phyloP scores from a whole-genome alignment of 2,797 vertebrate genomes.

The Discoglossus pictus region DNA sequence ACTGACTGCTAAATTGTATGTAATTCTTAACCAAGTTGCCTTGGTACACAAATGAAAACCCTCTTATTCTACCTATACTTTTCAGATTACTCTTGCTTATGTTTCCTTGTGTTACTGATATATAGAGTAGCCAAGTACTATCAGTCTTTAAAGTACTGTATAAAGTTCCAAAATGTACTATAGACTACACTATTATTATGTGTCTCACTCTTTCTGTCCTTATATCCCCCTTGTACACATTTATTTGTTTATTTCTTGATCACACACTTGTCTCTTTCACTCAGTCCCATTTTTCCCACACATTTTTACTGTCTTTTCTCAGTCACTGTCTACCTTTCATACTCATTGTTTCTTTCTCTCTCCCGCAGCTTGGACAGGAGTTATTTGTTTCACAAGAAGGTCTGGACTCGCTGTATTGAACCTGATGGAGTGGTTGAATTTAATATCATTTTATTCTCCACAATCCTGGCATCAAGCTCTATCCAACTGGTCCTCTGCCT shows the following conservation, averaged over 20 bases:
- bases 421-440: slow-evolving; percentile 71
- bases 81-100: too few relatives aligned
- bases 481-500: slow-evolving; percentile 72
- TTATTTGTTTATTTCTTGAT: too few relatives aligned
- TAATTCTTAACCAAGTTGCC: too few relatives aligned
- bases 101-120: too few relatives aligned
- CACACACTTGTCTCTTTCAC: too few relatives aligned
- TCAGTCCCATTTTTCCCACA: not conserved
- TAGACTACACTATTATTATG: not conserved
- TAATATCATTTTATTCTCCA: slow-evolving; percentile 72
- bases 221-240: not conserved
- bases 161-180: too few relatives aligned
- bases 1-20: too few relatives aligned
- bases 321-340: not conserved
- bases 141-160: too few relatives aligned
- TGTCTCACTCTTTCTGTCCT: not conserved
- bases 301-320: not conserved
- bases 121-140: too few relatives aligned
- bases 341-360: not conserved
- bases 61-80: too few relatives aligned
- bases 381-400: slow-evolving; percentile 63
- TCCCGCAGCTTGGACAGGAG: slow-evolving; percentile 43
- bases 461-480: slow-evolving; percentile 64
- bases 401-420: slow-evolving; percentile 58
- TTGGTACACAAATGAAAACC: too few relatives aligned